These are phyloP conservation scores for Cordilura impudica DNA, from an alignment of 2,888 invertebrate species.

Conservation along the genomic window DNA sequence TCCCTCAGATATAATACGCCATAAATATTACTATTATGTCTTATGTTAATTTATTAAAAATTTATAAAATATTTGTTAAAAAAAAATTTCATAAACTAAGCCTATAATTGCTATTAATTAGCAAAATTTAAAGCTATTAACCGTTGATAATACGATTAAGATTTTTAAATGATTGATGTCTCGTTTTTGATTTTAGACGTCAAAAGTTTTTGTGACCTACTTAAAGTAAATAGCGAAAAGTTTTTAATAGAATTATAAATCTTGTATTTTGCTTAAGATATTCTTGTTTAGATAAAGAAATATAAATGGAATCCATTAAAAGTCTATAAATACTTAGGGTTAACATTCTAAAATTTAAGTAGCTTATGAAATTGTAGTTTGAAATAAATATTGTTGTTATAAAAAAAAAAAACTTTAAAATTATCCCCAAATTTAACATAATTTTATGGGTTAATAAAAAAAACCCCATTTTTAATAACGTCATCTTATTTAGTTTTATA, in stretches of 20 bases:
- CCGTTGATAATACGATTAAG: background rate
- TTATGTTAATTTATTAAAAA: too few species aligned
- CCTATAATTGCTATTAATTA: background rate
- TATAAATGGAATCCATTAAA: too few species aligned
- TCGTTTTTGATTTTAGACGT: background rate
- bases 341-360: background rate
- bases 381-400: background rate
- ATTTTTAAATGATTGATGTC: background rate
- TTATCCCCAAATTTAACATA: too few species aligned
- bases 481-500: background rate
- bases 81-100: too few species aligned
- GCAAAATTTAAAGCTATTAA: background rate
- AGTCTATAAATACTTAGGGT: constrained; percentile 1
- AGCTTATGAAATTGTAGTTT: background rate
- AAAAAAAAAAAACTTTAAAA: too few species aligned
- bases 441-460: background rate
- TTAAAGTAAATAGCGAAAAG: background rate
- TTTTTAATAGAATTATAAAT: background rate
- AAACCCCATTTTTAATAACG: constrained; percentile 10
- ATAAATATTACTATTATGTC: too few species aligned
- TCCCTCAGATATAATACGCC: too few species aligned
- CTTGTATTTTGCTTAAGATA: too few species aligned
- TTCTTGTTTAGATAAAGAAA: too few species aligned
- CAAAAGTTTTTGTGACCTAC: constrained; percentile 1
- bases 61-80: too few species aligned